phyloP scores from a whole-genome alignment of 2,797 vertebrate species.

The Macropus fuliginosus region DNA sequence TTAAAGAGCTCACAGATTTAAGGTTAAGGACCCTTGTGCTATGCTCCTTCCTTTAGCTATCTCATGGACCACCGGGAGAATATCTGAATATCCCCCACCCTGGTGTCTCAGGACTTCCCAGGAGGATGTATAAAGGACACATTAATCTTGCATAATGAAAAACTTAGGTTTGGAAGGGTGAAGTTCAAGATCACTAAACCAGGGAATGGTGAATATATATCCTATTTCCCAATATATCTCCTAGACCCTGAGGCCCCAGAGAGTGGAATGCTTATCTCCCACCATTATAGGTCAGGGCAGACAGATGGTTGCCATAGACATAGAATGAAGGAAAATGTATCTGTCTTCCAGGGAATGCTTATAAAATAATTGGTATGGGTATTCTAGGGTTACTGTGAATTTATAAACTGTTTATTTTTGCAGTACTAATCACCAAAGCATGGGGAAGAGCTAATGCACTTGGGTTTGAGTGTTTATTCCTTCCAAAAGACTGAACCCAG shows the following conservation, averaged over 20 bases:
- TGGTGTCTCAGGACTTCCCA: background rate
- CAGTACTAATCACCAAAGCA: conserved; percentile 62
- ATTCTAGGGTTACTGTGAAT: conserved; percentile 63
- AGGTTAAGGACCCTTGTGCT: background rate
- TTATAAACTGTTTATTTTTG: conserved; percentile 78
- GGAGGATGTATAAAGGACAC: background rate
- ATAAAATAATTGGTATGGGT: conserved; percentile 68
- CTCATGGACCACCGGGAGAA: too few relatives aligned
- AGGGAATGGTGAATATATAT: background rate
- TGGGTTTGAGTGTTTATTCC: conserved; percentile 62
- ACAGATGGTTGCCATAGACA: background rate
- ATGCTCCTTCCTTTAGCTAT: background rate
- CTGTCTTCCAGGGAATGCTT: conserved; percentile 67
- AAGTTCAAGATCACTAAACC: background rate
- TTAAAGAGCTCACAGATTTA: background rate
- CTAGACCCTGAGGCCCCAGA: background rate
- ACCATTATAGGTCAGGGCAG: background rate
- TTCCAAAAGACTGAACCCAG: conserved; percentile 34
- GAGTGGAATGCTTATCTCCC: background rate
- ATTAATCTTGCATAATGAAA: background rate
- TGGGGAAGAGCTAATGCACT: conserved; percentile 68
- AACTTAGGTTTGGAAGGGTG: background rate
- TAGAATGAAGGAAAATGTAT: conserved; percentile 16
- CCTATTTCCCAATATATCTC: background rate
- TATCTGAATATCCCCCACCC: background rate